phyloP scores from a whole-genome alignment of 37 sponge, comb jelly and placozoan genomes.

The Chondrosia reniformis region DNA sequence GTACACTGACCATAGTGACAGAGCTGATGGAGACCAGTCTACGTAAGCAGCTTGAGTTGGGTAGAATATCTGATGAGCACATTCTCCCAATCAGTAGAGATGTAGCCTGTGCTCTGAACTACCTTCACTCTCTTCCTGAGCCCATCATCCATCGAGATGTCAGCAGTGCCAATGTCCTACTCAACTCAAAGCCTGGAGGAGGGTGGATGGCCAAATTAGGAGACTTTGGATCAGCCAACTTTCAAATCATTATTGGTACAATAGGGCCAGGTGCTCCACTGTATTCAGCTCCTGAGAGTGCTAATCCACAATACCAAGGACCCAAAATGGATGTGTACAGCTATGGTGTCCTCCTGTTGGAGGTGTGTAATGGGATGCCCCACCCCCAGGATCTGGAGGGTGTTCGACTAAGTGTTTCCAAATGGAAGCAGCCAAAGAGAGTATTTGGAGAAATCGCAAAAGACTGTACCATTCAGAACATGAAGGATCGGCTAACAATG shows the following conservation, averaged over 20 bases:
- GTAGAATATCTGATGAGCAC: no score
- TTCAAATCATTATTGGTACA: slow-evolving; percentile 21
- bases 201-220: slow-evolving; percentile 66
- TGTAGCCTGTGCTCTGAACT: slow-evolving; percentile 59
- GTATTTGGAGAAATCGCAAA: neutral
- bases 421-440: neutral
- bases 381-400: slow-evolving; percentile 27
- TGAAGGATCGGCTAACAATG: neutral
- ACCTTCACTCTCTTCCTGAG: slow-evolving; percentile 52
- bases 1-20: slow-evolving; percentile 42
- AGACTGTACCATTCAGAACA: neutral
- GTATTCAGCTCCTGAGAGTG: slow-evolving; percentile 69
- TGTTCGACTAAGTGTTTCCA: neutral
- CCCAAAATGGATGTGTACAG: slow-evolving; percentile 78
- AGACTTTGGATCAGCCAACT: slow-evolving; percentile 82
- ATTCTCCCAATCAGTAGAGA: slow-evolving; percentile 30
- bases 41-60: slow-evolving; percentile 30
- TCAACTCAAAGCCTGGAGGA: slow-evolving; percentile 27
- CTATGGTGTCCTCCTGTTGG: slow-evolving; percentile 65
- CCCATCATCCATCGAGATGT: slow-evolving; percentile 76
- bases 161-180: slow-evolving; percentile 70
- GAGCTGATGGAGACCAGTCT: slow-evolving; percentile 66
- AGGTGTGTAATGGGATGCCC: slow-evolving; percentile 23
- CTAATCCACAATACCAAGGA: slow-evolving; percentile 24
- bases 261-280: slow-evolving; percentile 54